These are phyloP conservation scores for Zosterops pallidus DNA, from an alignment of 2,113 vertebrate species.

Conservation along the genomic window DNA sequence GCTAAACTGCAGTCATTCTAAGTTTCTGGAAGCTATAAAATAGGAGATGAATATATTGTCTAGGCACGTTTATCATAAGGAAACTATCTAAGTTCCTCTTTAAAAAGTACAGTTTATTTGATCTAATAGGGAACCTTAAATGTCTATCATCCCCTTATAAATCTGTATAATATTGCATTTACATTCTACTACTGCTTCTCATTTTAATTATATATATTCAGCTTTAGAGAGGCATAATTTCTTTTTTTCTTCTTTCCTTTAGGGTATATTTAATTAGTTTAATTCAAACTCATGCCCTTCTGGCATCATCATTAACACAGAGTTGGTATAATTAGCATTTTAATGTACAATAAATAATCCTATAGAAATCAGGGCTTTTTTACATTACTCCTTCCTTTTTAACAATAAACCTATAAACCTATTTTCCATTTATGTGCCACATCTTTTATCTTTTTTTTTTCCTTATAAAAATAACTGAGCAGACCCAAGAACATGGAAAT, in stretches of 20 bases:
- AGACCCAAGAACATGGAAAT: background rate
- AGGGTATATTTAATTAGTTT: conserved; percentile 61
- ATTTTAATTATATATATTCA: conserved; percentile 34
- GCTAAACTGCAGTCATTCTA: background rate
- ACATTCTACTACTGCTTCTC: background rate
- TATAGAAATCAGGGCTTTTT: background rate
- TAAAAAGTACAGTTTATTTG: background rate
- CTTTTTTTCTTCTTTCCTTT: background rate
- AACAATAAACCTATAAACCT: background rate
- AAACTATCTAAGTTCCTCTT: background rate
- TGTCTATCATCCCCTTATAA: background rate
- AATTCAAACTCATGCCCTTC: conserved; percentile 14
- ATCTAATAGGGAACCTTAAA: background rate
- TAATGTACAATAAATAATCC: conserved; percentile 33
- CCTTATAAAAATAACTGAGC: background rate
- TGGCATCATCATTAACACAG: conserved; percentile 34
- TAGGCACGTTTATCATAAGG: fast-evolving
- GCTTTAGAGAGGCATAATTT: background rate
- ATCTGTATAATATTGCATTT: background rate
- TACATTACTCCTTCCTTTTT: background rate
- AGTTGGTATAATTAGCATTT: conserved; percentile 34
- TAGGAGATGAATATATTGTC: background rate
- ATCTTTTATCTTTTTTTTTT: background rate
- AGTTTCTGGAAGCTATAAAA: background rate
- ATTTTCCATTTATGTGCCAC: background rate